A percentile compares a stretch with the other conserved stretches of the same genome.
phyloP scores from a whole-genome alignment of 2,888 invertebrate genomes.

The Myopa testacea region DNA sequence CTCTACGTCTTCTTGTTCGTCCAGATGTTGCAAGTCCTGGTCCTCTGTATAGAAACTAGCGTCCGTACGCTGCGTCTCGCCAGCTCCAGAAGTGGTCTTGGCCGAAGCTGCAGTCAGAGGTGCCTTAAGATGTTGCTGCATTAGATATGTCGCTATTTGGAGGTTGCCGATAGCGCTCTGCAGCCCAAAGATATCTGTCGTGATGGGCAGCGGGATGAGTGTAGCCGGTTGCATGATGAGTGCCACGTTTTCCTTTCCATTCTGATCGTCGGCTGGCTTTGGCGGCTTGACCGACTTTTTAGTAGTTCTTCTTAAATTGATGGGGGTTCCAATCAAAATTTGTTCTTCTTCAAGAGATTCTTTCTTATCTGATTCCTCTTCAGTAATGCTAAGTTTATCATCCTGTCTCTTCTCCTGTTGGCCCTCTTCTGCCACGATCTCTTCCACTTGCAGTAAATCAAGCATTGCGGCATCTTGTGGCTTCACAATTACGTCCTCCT shows the following conservation, averaged over 20 bases:
- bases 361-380: background rate
- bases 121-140: conserved; percentile 61
- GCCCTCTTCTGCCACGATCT: background rate
- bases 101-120: conserved; percentile 52
- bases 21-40: background rate
- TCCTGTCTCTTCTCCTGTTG: background rate
- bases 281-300: conserved; percentile 58
- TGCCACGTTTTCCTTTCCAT: conserved; percentile 56
- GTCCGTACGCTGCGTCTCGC: conserved; percentile 61
- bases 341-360: conserved; percentile 58
- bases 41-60: background rate
- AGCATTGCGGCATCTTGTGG: conserved; percentile 37
- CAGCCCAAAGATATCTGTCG: conserved; percentile 65
- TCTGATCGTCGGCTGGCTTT: background rate
- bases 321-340: conserved; percentile 67
- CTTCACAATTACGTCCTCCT: conserved; percentile 32
- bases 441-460: background rate
- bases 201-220: conserved; percentile 66
- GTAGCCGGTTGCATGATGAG: conserved; percentile 66
- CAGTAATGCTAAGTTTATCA: background rate
- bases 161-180: conserved; percentile 67
- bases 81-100: conserved; percentile 54
- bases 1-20: conserved; percentile 39
- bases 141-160: conserved; percentile 66
- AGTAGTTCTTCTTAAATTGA: conserved; percentile 61